Percentiles rank a stretch among this genome's conserved stretches.
Evolutionary conservation across 1,140 invertebrate genomes (phyloP).

Genomic region (Zaprionus vittiger): DNA sequence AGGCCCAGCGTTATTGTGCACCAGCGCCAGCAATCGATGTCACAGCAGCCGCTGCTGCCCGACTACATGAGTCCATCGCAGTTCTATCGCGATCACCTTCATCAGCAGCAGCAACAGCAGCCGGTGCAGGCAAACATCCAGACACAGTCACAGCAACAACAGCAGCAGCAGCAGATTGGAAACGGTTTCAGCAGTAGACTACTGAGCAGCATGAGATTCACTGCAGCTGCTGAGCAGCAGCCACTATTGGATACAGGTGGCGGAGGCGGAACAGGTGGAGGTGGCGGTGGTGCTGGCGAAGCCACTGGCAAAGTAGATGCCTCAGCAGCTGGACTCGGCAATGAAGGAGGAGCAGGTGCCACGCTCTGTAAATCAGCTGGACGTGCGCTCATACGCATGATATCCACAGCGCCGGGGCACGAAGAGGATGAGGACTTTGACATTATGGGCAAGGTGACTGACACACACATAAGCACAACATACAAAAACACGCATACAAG

Average conservation of each 20-base stretch:
- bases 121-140: conserved; percentile 24
- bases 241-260: conserved; percentile 61
- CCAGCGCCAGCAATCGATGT: conserved; percentile 73
- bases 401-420: conserved; percentile 59
- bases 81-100: conserved; percentile 59
- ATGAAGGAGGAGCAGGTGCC: conserved; percentile 59
- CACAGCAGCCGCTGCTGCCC: conserved; percentile 66
- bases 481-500: conserved; percentile 1
- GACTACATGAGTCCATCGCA: conserved; percentile 66
- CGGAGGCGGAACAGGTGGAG: conserved; percentile 19
- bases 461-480: neutral
- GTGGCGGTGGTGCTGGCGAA: conserved; percentile 15
- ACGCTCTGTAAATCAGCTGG: conserved; percentile 71
- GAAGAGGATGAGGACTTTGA: conserved; percentile 78
- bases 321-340: conserved; percentile 40
- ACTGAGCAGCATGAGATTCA: conserved; percentile 49
- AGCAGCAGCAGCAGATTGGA: conserved; percentile 34
- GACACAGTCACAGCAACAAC: conserved; percentile 39
- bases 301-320: conserved; percentile 6
- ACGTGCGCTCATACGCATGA: conserved; percentile 78
- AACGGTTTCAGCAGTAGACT: conserved; percentile 69
- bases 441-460: conserved; percentile 81
- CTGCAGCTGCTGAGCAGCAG: conserved; percentile 56
- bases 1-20: conserved; percentile 78
- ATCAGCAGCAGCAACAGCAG: conserved; percentile 26